These are phyloP conservation scores for Leptinotarsa defecta DNA, from an alignment of 1,140 invertebrate genomes.

Conservation along the genomic window DNA sequence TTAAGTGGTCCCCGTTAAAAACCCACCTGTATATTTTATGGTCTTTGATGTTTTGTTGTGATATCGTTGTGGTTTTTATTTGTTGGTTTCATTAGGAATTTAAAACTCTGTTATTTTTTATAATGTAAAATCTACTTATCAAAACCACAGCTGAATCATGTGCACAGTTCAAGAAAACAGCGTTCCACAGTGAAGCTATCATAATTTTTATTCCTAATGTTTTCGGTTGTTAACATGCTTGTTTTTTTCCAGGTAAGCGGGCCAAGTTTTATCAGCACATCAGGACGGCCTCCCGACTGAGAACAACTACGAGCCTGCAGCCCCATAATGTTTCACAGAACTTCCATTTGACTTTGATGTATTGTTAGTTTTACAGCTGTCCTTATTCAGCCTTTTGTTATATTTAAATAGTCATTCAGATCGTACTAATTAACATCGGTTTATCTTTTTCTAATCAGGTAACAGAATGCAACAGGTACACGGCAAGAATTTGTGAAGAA, in stretches of 20 bases:
- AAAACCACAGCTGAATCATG: too few species aligned
- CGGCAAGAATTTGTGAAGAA: too few species aligned
- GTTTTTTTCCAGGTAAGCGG: conserved; percentile 43
- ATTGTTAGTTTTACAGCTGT: conserved; percentile 23
- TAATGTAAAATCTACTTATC: too few species aligned
- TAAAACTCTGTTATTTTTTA: too few species aligned
- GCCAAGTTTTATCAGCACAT: conserved; percentile 37
- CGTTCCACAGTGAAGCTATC: background rate
- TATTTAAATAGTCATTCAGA: conserved; percentile 10
- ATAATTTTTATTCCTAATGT: conserved; percentile 29
- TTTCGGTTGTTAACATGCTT: conserved; percentile 41
- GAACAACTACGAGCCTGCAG: conserved; percentile 10
- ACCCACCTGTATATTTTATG: too few species aligned
- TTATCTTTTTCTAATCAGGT: background rate
- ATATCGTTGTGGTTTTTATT: too few species aligned
- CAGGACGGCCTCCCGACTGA: conserved; percentile 14
- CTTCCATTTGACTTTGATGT: conserved; percentile 28
- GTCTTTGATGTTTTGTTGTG: too few species aligned
- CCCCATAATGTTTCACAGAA: conserved; percentile 30
- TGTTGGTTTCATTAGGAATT: too few species aligned
- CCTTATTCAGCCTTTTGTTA: conserved; percentile 10
- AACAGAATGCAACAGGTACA: too few species aligned
- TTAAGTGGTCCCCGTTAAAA: too few species aligned
- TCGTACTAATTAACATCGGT: conserved; percentile 23
- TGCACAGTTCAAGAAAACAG: too few species aligned